Base-by-base conservation (phyloP, 2,888 invertebrate species). In the Meloe dianella region DNA sequence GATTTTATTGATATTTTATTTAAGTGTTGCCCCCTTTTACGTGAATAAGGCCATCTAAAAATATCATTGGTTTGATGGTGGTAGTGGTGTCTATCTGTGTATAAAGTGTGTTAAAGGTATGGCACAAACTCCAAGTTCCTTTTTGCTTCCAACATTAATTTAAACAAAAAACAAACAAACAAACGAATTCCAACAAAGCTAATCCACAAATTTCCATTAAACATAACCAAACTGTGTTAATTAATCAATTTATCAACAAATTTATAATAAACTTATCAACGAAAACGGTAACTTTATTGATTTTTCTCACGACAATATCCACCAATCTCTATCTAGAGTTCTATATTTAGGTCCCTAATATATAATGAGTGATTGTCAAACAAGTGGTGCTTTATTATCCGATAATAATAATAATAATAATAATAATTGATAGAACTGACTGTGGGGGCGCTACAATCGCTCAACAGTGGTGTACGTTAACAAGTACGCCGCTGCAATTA, bases 311-410 rank as follows among this genome's bases (percentile, higher is more conserved):
- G 14, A 35, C 12, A 35, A 1, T 10, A 35, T 35, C 35, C 14
- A 41, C 41, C 41, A 41, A 41, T 41, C 35, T 14, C 9, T 2
- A 14, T 14, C 41, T 41, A 41, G 17, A 41, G 71, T 73, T 73
- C 75, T 75, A 75, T 74, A 75, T 75, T 75, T 75, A 74, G 74
- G 74, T 71, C 73, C 75, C 72, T 68, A 67, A 65, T 22, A n/a
- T n/a, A 60, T 63, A 64, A 57, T 66, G 69, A 70, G 75, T 63
- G 71, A 74, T 73, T 58, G 69, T 72, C 71, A 70, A 76, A 74
- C 69, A 63, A 54, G 41, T 65, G 57, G 56, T 10, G 20, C 56
- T 30, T 60, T 32, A 30, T 57, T n/a, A n/a, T 38, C 58, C 30
- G 2, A n/a, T 17, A 12, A 14, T 17, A 20, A 54, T 24, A 20